A percentile compares a stretch with the other conserved stretches of the same genome.
These are phyloP conservation scores for Drepana arcuata DNA, from an alignment of 1,140 invertebrate genomes.

Conservation along the genomic window DNA sequence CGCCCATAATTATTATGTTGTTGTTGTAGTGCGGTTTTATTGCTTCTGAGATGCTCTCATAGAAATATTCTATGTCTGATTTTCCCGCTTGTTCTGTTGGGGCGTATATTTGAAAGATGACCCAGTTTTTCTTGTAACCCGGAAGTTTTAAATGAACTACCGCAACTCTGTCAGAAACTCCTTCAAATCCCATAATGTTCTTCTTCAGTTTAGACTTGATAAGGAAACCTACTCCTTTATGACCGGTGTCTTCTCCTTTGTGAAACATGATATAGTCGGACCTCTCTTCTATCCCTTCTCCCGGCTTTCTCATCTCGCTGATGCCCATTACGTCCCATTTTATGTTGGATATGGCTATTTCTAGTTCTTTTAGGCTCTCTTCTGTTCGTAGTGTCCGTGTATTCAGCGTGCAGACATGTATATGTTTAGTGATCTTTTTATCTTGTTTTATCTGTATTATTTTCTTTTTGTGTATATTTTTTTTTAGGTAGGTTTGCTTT, in stretches of 20 bases:
- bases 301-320: neutral
- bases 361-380: conserved; percentile 7
- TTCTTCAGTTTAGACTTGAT: conserved; percentile 5
- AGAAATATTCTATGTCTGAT: neutral
- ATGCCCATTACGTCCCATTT: conserved; percentile 4
- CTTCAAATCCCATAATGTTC: conserved; percentile 8
- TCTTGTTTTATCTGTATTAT: conserved; percentile 1
- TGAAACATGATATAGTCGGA: conserved; percentile 8
- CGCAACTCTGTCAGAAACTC: conserved; percentile 13
- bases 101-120: neutral
- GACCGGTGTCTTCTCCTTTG: conserved; percentile 2
- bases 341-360: conserved; percentile 1
- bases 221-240: conserved; percentile 7
- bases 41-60: neutral
- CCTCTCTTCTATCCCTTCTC: conserved; percentile 4
- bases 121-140: neutral
- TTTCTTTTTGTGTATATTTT: neutral
- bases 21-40: neutral
- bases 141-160: conserved; percentile 10
- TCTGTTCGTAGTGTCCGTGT: conserved; percentile 7
- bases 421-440: neutral
- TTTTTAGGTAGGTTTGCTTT: conserved; percentile 2
- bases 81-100: conserved; percentile 14
- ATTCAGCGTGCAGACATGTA: conserved; percentile 7
- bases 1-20: neutral